A percentile compares a stretch with the other conserved stretches of the same genome.
Evolutionary conservation across 2,797 vertebrate genomes (phyloP).

Genomic region (Periophthalmus magnuspinnatus): DNA sequence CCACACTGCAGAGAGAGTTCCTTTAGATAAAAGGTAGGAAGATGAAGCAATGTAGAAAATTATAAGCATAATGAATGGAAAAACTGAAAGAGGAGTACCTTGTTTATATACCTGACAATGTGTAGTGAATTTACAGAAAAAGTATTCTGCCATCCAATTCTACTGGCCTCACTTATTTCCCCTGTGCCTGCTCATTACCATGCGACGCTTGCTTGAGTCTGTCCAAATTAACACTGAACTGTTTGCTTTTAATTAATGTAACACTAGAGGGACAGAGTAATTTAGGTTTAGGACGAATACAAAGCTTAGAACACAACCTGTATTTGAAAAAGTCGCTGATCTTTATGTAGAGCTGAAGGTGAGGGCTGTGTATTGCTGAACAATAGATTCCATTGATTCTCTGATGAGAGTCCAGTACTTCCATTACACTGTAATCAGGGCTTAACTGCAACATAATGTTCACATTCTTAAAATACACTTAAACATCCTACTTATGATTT

Average conservation of each 20-base stretch:
- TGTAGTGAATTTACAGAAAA: constrained; percentile 46
- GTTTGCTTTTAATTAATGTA: constrained; percentile 42
- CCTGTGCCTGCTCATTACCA: constrained; percentile 28
- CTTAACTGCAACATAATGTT: constrained; percentile 33
- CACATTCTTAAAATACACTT: constrained; percentile 16
- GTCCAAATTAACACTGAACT: constrained; percentile 34
- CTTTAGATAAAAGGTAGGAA: constrained; percentile 64
- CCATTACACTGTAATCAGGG: constrained; percentile 31
- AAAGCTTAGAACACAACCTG: background rate
- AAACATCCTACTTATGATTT: background rate
- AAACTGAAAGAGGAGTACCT: constrained; percentile 59
- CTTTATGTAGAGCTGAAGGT: constrained; percentile 18
- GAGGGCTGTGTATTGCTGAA: constrained; percentile 31
- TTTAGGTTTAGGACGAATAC: background rate
- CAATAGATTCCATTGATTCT: constrained; percentile 45
- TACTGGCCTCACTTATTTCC: constrained; percentile 33
- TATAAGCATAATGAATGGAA: constrained; percentile 73
- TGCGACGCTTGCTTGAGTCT: constrained; percentile 30
- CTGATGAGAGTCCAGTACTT: constrained; percentile 17
- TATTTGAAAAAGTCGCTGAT: background rate
- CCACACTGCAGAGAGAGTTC: constrained; percentile 50
- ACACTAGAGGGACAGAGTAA: constrained; percentile 3
- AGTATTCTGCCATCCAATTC: constrained; percentile 37
- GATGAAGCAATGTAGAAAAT: constrained; percentile 71
- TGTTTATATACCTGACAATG: constrained; percentile 62